Percentiles rank a stretch among this genome's conserved stretches.
These are phyloP conservation scores for Macroglossus sobrinus DNA, from an alignment of 2,113 vertebrate genomes.

Conservation along the genomic window DNA sequence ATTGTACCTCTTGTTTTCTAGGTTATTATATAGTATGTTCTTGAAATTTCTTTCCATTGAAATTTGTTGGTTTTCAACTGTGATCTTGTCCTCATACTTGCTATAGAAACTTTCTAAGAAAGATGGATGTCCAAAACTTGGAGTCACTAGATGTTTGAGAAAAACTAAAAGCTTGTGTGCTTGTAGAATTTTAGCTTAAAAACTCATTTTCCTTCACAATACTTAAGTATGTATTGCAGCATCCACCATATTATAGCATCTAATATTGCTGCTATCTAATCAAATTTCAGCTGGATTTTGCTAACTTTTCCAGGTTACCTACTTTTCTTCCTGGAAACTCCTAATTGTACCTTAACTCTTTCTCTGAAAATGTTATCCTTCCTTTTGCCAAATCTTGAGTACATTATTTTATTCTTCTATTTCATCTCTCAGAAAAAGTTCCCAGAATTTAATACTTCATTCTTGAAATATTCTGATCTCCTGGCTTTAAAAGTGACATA, in stretches of 20 bases:
- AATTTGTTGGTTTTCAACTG: background rate
- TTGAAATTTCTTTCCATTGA: background rate
- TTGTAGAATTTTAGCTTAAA: background rate
- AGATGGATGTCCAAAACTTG: background rate
- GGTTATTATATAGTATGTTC: background rate
- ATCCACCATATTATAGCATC: background rate
- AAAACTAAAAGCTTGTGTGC: background rate
- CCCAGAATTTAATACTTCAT: background rate
- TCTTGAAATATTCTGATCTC: background rate
- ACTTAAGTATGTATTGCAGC: background rate
- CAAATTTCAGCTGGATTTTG: background rate
- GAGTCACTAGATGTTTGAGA: background rate
- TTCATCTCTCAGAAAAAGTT: background rate
- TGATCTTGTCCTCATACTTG: background rate
- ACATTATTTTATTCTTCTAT: background rate
- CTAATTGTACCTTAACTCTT: background rate
- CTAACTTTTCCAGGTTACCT: background rate
- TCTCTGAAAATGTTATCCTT: background rate
- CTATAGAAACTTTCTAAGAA: background rate
- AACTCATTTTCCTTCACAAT: background rate
- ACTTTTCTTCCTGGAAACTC: background rate
- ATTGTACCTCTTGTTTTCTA: background rate
- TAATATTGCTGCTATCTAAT: background rate
- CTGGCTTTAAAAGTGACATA: background rate
- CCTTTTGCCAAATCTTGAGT: background rate